These are phyloP conservation scores for Synodontis membranacea DNA, from an alignment of 2,113 vertebrate genomes.

Conservation along the genomic window DNA sequence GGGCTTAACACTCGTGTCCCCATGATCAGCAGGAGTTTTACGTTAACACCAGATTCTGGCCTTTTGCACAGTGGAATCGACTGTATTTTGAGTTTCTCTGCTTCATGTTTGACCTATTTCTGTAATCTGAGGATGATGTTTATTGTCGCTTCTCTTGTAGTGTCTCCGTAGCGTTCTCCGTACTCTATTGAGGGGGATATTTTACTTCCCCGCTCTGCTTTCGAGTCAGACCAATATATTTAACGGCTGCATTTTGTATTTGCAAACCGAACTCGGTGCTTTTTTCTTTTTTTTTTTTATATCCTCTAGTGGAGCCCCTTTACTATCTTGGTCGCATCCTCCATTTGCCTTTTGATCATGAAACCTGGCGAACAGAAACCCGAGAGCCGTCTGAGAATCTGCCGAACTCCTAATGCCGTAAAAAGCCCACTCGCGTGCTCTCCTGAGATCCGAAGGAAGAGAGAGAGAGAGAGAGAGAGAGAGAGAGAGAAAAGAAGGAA, in stretches of 20 bases:
- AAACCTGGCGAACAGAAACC: slow-evolving; percentile 14
- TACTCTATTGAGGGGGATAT: not conserved
- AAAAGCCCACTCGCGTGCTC: slow-evolving; percentile 35
- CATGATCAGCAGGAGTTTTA: not conserved
- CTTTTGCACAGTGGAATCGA: not conserved
- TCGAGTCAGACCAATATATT: slow-evolving; percentile 17
- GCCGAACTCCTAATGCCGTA: slow-evolving; percentile 27
- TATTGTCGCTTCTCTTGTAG: not conserved
- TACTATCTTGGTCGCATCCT: slow-evolving; percentile 12
- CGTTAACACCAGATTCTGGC: not conserved
- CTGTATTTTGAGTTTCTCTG: not conserved
- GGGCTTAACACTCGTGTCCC: not conserved
- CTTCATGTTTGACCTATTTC: not conserved
- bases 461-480: slow-evolving; percentile 8
- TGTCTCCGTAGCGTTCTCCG: not conserved
- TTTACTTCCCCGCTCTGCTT: not conserved
- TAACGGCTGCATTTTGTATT: slow-evolving; percentile 1
- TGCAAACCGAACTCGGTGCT: not conserved
- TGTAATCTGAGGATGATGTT: not conserved
- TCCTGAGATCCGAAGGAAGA: slow-evolving; percentile 18
- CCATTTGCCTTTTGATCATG: slow-evolving; percentile 25
- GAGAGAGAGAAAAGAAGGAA: slow-evolving; percentile 28
- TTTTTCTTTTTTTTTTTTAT: too few species aligned
- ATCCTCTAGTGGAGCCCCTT: slow-evolving; percentile 32
- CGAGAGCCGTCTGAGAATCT: slow-evolving; percentile 26